Conservation (phyloP, 2,888 invertebrate genomes). For the Metalampra italica region DNA sequence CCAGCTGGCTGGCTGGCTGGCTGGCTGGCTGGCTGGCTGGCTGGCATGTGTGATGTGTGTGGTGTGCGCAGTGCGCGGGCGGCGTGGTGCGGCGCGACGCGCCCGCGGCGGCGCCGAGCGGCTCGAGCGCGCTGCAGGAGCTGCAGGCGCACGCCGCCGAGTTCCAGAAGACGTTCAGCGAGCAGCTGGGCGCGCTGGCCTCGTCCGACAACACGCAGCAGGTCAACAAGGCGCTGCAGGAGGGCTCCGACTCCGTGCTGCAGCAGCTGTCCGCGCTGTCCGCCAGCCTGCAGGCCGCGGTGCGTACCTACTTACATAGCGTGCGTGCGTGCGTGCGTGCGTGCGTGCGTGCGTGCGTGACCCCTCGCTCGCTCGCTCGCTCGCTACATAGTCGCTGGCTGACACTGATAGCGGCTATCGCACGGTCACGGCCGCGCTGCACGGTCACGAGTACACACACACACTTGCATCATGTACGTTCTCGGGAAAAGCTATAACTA, state of each 20-base stretch:
- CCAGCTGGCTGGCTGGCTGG: too few relatives aligned
- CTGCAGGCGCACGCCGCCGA: slow-evolving; percentile 51
- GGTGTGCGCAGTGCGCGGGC: slow-evolving; percentile 36
- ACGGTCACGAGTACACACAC: too few relatives aligned
- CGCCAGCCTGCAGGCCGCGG: slow-evolving; percentile 45
- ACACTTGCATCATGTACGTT: too few relatives aligned
- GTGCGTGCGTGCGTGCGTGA: too few relatives aligned
- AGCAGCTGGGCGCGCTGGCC: slow-evolving; percentile 42
- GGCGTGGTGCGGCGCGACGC: slow-evolving; percentile 53
- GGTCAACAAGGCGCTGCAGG: slow-evolving; percentile 53
- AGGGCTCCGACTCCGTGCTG: slow-evolving; percentile 50
- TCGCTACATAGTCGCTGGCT: too few relatives aligned
- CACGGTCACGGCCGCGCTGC: too few relatives aligned
- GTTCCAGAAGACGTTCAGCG: slow-evolving; percentile 51
- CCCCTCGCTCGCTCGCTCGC: too few relatives aligned
- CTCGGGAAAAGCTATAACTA: too few relatives aligned
- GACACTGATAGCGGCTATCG: too few relatives aligned
- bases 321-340: too few relatives aligned
- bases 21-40: too few relatives aligned
- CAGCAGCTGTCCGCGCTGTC: slow-evolving; percentile 46
- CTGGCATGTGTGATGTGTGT: slow-evolving; percentile 1
- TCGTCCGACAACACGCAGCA: slow-evolving; percentile 60
- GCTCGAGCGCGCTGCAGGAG: slow-evolving; percentile 32
- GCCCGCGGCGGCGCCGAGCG: slow-evolving; percentile 17
- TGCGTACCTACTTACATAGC: slow-evolving; percentile 46